Evolutionary conservation across 2,888 invertebrate genomes (phyloP), one percentile per base, ranked within the genome.

Genomic region (Protophormia terraenovae): DNA sequence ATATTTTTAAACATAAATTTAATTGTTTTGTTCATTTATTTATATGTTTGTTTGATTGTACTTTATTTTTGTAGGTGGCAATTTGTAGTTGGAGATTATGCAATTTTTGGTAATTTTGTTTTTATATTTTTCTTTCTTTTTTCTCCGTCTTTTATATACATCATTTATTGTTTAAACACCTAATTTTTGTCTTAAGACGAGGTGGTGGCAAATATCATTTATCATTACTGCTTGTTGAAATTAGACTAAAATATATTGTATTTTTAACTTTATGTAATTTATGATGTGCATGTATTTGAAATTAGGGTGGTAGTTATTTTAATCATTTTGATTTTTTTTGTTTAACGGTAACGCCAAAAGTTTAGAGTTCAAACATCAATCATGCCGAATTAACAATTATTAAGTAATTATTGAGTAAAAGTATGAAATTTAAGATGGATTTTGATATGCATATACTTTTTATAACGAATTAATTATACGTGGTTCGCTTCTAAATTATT

Each of bases 31-130:
- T n/a, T n/a, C n/a, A n/a, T n/a, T n/a, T n/a, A n/a, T n/a, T n/a
- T n/a, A n/a, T n/a, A n/a, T 53, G 29, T 64, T 62, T 66, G 58
- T 47, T 58, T 73, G 66, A 67, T 55, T 67, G 67, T 62, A 27
- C 5, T 47, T 41, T 10, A 29, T 53, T 47, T 76, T 53, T 76
- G 71, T 84, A 50, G 83, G 75, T 75, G 83, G 78, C 45, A 80
- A 55, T 72, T 80, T 78, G 29, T 79, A 55, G 35, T 41, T 64
- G 64, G 27, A 47, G 58, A 38, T 84, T 84, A 50, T 84, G 84
- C 71, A 84, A 80, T 60, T 75, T 24, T 71, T 75, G 83, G 58
- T 45, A 73, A 72, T 71, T 83, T 75, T 32, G 14, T 60, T 64
- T 53, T 55, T 16, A 60, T n/a, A n/a, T 19, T 55, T 27, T 58